Conservation (phyloP, 2,888 invertebrate genomes). For the Hypsopygia costalis region DNA sequence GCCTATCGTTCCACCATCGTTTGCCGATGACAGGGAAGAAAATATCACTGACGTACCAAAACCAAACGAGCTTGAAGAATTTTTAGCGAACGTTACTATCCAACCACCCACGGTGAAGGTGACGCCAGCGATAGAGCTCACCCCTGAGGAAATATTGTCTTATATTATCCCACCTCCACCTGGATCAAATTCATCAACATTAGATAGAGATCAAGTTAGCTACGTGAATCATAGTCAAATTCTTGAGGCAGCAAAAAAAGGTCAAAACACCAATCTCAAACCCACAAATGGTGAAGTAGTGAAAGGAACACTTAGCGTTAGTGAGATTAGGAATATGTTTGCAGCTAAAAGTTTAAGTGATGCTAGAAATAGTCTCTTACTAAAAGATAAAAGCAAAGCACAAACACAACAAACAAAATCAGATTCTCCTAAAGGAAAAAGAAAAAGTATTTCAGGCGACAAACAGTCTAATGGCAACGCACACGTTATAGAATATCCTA, state of each 20-base stretch:
- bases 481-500: slow-evolving; percentile 86
- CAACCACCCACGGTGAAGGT: slow-evolving; percentile 89
- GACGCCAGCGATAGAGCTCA: slow-evolving; percentile 88
- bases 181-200: slow-evolving; percentile 72
- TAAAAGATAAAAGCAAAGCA: slow-evolving; percentile 68
- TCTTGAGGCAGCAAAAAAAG: slow-evolving; percentile 46
- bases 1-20: slow-evolving; percentile 87
- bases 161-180: slow-evolving; percentile 90
- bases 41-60: slow-evolving; percentile 54
- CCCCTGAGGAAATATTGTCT: slow-evolving; percentile 91
- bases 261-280: slow-evolving; percentile 38
- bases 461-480: slow-evolving; percentile 66
- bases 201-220: slow-evolving; percentile 63
- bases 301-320: slow-evolving; percentile 80
- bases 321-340: slow-evolving; percentile 77
- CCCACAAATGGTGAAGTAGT: slow-evolving; percentile 67
- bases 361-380: slow-evolving; percentile 71
- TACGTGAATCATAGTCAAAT: slow-evolving; percentile 64
- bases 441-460: slow-evolving; percentile 59
- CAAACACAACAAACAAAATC: slow-evolving; percentile 49
- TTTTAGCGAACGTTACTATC: slow-evolving; percentile 90
- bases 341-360: slow-evolving; percentile 72
- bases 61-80: slow-evolving; percentile 87
- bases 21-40: slow-evolving; percentile 83
- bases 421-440: slow-evolving; percentile 69